Percentiles rank a stretch among this genome's conserved stretches.
phyloP scores from a whole-genome alignment of 2,888 invertebrate genomes.

The Leptinotarsa juncta region DNA sequence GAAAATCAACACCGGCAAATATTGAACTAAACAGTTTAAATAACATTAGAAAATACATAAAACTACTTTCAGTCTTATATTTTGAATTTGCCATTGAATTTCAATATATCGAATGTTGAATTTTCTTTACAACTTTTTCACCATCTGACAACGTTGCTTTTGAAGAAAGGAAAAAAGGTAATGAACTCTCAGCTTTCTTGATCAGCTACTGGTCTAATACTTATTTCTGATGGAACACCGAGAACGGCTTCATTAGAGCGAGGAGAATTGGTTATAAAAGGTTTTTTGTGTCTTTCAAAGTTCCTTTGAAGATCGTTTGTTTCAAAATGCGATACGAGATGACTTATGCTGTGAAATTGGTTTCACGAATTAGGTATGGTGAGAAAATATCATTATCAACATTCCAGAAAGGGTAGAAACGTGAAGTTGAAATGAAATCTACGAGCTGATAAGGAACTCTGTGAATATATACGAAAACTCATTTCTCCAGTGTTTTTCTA shows the following conservation, averaged over 20 bases:
- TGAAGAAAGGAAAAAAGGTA: background rate
- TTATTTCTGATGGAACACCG: conserved; percentile 22
- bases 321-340: conserved; percentile 8
- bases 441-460: too few species aligned
- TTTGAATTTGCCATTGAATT: too few species aligned
- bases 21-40: too few species aligned
- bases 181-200: conserved; percentile 12
- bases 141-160: background rate
- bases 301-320: conserved; percentile 16
- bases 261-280: conserved; percentile 26
- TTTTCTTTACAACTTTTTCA: background rate
- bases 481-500: too few species aligned
- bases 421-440: background rate
- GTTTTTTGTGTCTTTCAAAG: conserved; percentile 22
- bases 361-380: background rate
- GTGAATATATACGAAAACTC: too few species aligned
- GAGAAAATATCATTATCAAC: background rate
- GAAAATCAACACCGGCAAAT: too few species aligned
- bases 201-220: conserved; percentile 24
- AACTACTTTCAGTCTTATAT: too few species aligned
- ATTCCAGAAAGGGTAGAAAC: background rate
- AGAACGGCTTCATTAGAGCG: conserved; percentile 28
- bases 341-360: conserved; percentile 25
- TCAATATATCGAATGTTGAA: too few species aligned
- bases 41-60: too few species aligned